Evolutionary conservation across 2,113 vertebrate genomes (phyloP).

Genomic region (Eptesicus fuscus): DNA sequence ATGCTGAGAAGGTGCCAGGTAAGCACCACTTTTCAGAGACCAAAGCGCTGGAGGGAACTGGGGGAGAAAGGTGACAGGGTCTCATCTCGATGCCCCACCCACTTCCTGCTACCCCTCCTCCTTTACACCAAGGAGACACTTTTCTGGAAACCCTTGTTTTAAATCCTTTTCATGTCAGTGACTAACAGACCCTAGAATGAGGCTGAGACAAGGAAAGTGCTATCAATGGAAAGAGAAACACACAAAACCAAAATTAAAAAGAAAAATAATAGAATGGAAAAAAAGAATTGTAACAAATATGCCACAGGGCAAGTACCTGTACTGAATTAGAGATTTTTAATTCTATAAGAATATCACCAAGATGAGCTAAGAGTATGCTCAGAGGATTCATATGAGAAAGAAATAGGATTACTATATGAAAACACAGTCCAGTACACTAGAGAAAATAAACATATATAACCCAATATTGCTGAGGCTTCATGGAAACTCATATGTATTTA

Average conservation of each 20-base stretch:
- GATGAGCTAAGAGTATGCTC: constrained; percentile 1
- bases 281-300: neutral
- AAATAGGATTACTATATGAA: neutral
- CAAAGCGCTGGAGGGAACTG: neutral
- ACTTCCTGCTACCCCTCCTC: neutral
- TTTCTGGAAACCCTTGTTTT: neutral
- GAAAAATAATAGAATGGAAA: constrained; percentile 10
- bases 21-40: neutral
- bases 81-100: neutral
- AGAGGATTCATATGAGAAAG: neutral
- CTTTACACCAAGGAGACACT: neutral
- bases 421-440: neutral
- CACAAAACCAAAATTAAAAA: neutral
- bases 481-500: neutral
- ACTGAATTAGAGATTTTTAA: neutral
- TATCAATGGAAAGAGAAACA: neutral
- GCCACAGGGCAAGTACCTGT: neutral
- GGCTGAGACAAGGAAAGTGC: neutral
- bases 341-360: neutral
- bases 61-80: neutral
- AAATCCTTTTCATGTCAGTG: constrained; percentile 39
- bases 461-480: neutral
- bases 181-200: constrained; percentile 4
- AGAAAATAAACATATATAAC: neutral
- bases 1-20: neutral